These are phyloP conservation scores for Theonella swinhoei DNA, from an alignment of 37 sponge, comb jelly and placozoan species.

Conservation along the genomic window DNA sequence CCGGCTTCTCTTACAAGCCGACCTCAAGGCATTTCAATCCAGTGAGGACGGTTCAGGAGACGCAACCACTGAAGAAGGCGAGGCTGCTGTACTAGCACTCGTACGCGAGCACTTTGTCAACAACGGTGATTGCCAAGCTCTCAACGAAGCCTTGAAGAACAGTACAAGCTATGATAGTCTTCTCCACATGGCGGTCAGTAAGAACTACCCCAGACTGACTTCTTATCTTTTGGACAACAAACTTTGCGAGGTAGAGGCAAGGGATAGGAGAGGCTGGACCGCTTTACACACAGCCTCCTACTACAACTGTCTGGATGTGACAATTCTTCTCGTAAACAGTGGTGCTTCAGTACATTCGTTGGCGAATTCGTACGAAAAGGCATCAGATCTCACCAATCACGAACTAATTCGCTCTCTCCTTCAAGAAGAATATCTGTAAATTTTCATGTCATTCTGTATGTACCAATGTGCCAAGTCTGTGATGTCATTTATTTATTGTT, in stretches of 20 bases:
- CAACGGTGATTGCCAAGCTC: slow-evolving; percentile 13
- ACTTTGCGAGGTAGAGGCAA: slow-evolving; percentile 8
- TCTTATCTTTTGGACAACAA: slow-evolving; percentile 29
- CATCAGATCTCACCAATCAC: slow-evolving; percentile 55
- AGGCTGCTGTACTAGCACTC: slow-evolving; percentile 18
- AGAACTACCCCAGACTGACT: slow-evolving; percentile 63
- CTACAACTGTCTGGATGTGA: slow-evolving; percentile 58
- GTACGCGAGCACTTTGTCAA: slow-evolving; percentile 23
- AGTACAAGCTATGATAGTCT: slow-evolving; percentile 46
- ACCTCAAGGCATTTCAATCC: too few relatives aligned
- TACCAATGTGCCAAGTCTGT: background rate
- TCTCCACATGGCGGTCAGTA: slow-evolving; percentile 69
- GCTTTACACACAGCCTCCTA: slow-evolving; percentile 68
- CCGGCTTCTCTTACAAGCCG: slow-evolving; percentile 55
- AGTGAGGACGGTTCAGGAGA: background rate
- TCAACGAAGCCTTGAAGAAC: slow-evolving; percentile 28
- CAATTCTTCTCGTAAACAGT: slow-evolving; percentile 39
- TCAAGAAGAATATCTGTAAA: slow-evolving; percentile 2
- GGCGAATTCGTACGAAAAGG: slow-evolving; percentile 55
- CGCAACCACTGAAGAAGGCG: background rate
- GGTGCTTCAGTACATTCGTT: slow-evolving; percentile 49
- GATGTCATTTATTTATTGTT: background rate
- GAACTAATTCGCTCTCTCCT: slow-evolving; percentile 47
- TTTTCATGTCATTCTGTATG: background rate
- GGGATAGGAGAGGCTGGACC: slow-evolving; percentile 67